Conservation (phyloP, 2,113 vertebrate species). For the Piaya cayana region DNA sequence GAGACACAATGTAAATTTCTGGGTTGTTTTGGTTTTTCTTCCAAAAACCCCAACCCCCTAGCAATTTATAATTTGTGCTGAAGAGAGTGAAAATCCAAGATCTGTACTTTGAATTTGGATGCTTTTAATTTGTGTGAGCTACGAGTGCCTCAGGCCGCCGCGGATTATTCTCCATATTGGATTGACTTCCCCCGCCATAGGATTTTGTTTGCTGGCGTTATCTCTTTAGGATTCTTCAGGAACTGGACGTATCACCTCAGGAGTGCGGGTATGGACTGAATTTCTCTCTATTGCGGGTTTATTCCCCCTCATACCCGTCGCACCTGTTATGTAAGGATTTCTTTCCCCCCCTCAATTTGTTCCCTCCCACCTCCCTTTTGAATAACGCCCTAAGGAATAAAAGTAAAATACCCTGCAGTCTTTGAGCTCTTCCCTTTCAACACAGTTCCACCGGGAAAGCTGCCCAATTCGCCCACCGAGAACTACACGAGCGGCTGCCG, state of each 20-base stretch:
- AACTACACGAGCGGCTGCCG: slow-evolving; percentile 72
- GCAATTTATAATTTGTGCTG: slow-evolving; percentile 53
- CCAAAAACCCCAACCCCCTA: slow-evolving; percentile 17
- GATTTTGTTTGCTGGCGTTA: slow-evolving; percentile 74
- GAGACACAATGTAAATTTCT: slow-evolving; percentile 62
- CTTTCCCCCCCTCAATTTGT: slow-evolving; percentile 49
- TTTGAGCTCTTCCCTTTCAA: slow-evolving; percentile 70
- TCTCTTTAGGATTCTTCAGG: slow-evolving; percentile 79
- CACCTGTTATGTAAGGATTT: slow-evolving; percentile 58
- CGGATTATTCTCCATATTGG: slow-evolving; percentile 84
- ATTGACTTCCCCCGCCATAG: slow-evolving; percentile 82
- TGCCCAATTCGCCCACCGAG: slow-evolving; percentile 79
- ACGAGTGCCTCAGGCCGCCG: slow-evolving; percentile 78
- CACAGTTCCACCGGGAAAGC: slow-evolving; percentile 69
- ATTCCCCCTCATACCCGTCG: slow-evolving; percentile 73
- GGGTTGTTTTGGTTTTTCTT: not conserved
- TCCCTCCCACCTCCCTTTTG: slow-evolving; percentile 34
- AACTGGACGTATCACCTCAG: slow-evolving; percentile 75
- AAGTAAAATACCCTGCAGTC: slow-evolving; percentile 26
- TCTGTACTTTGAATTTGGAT: slow-evolving; percentile 68
- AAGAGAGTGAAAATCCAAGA: slow-evolving; percentile 60
- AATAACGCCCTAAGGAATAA: slow-evolving; percentile 59
- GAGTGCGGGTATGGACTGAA: slow-evolving; percentile 78
- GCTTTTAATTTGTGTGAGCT: slow-evolving; percentile 72
- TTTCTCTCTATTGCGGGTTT: slow-evolving; percentile 69